Evolutionary conservation across 2,888 invertebrate species (phyloP).

Genomic region (Aradus depressus): DNA sequence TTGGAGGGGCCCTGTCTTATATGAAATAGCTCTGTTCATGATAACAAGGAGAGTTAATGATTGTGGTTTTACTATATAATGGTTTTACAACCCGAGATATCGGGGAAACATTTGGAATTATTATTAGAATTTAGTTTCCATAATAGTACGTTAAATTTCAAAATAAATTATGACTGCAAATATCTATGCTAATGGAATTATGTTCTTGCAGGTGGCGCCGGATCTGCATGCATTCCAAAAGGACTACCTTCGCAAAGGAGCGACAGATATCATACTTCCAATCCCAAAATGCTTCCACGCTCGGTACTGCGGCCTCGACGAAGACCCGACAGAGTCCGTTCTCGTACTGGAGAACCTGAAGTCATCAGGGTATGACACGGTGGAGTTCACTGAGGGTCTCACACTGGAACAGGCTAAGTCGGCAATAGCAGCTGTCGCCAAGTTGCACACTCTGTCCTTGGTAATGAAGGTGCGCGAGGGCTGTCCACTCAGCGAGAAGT

Average conservation of each 20-base stretch:
- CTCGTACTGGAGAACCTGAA: slow-evolving; percentile 62
- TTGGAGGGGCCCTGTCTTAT: too few relatives aligned
- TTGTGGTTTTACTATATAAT: too few relatives aligned
- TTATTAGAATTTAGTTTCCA: too few relatives aligned
- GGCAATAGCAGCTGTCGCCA: slow-evolving; percentile 58
- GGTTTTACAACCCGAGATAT: too few relatives aligned
- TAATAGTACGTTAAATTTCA: too few relatives aligned
- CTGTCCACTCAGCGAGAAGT: slow-evolving; percentile 41
- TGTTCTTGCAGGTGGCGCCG: slow-evolving; percentile 52
- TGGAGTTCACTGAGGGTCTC: slow-evolving; percentile 57
- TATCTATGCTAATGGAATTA: not conserved
- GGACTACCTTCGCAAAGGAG: slow-evolving; percentile 36
- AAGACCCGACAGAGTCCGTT: slow-evolving; percentile 49
- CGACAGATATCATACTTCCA: slow-evolving; percentile 44
- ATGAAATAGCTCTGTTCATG: too few relatives aligned
- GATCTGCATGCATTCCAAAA: slow-evolving; percentile 47
- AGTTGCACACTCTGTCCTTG: slow-evolving; percentile 60
- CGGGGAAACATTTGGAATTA: too few relatives aligned
- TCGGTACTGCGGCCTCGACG: slow-evolving; percentile 45
- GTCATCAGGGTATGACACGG: slow-evolving; percentile 50
- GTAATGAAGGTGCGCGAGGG: slow-evolving; percentile 45
- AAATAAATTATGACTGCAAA: not conserved
- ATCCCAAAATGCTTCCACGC: slow-evolving; percentile 60
- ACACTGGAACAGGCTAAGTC: slow-evolving; percentile 52
- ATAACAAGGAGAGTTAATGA: too few relatives aligned